Conservation (phyloP, 2,797 vertebrate species). For the Cirrhinus mrigala region DNA sequence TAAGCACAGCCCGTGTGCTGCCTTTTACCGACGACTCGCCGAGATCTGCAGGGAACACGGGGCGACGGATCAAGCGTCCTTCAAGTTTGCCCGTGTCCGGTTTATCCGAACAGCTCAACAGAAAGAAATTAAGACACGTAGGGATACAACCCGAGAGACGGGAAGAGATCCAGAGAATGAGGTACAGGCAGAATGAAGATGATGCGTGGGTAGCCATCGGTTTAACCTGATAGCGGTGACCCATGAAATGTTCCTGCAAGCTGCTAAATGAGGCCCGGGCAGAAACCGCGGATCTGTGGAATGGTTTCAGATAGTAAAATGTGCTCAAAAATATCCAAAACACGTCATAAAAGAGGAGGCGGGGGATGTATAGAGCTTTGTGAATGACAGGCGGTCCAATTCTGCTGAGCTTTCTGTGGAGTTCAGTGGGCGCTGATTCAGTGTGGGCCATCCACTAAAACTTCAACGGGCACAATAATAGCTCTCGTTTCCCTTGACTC, state of each 20-base stretch:
- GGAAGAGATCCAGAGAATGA: neutral
- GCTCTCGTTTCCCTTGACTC: neutral
- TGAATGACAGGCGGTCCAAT: conserved; percentile 16
- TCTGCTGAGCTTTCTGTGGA: conserved; percentile 25
- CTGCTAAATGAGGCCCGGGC: neutral
- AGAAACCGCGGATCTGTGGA: neutral
- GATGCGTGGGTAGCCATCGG: neutral
- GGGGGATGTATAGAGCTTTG: neutral
- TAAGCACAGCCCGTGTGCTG: conserved; percentile 1
- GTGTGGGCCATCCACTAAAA: neutral
- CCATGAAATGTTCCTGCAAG: conserved; percentile 14
- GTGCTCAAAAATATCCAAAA: neutral
- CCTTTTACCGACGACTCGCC: neutral
- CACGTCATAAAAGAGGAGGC: neutral
- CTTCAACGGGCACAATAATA: neutral
- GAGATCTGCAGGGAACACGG: conserved; percentile 30
- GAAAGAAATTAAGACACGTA: neutral
- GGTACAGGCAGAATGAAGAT: neutral
- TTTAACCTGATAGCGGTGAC: neutral
- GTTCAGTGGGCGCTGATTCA: conserved; percentile 16
- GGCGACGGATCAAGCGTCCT: neutral
- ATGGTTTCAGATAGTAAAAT: neutral
- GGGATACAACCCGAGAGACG: conserved; percentile 17
- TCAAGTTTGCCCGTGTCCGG: neutral
- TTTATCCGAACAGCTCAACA: neutral